These are phyloP conservation scores for Uloborus diversus DNA, from an alignment of 1,140 invertebrate genomes.

Conservation along the genomic window DNA sequence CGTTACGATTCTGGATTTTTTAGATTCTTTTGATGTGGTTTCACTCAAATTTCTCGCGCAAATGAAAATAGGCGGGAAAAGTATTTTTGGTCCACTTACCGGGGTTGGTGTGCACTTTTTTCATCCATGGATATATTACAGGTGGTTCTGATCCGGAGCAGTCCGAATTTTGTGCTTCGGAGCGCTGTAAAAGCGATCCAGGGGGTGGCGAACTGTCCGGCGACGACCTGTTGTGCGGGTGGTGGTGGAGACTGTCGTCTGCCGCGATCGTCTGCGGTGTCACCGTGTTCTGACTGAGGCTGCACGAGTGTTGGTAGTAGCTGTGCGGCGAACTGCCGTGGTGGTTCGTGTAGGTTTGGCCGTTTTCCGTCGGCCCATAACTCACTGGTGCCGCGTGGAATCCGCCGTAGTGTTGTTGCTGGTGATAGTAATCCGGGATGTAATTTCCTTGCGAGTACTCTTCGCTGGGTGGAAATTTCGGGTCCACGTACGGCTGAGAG, in stretches of 20 bases:
- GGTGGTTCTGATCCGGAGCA: slow-evolving; percentile 72
- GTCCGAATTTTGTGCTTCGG: slow-evolving; percentile 52
- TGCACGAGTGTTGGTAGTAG: slow-evolving; percentile 42
- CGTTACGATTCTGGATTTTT: no score
- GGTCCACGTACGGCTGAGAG: slow-evolving; percentile 71
- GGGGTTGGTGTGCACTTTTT: slow-evolving; percentile 86
- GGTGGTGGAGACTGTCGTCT: slow-evolving; percentile 35
- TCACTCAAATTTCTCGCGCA: no score
- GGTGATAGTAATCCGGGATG: slow-evolving; percentile 70
- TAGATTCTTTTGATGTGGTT: no score
- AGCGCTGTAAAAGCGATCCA: slow-evolving; percentile 26
- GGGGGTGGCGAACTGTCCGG: slow-evolving; percentile 43
- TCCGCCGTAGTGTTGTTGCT: slow-evolving; percentile 43
- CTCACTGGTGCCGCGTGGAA: slow-evolving; percentile 29
- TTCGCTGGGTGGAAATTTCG: slow-evolving; percentile 87
- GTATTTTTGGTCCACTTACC: no score
- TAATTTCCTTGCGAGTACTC: slow-evolving; percentile 88
- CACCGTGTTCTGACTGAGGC: slow-evolving; percentile 11
- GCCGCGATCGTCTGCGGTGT: background rate
- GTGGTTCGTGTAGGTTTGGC: background rate
- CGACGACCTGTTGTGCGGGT: slow-evolving; percentile 23
- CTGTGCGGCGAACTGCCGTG: slow-evolving; percentile 26
- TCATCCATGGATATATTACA: slow-evolving; percentile 98
- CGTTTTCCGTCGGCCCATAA: slow-evolving; percentile 31
- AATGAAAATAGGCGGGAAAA: no score